These are phyloP conservation scores for Calidris pugnax DNA, from an alignment of 2,113 vertebrate species.

Conservation along the genomic window DNA sequence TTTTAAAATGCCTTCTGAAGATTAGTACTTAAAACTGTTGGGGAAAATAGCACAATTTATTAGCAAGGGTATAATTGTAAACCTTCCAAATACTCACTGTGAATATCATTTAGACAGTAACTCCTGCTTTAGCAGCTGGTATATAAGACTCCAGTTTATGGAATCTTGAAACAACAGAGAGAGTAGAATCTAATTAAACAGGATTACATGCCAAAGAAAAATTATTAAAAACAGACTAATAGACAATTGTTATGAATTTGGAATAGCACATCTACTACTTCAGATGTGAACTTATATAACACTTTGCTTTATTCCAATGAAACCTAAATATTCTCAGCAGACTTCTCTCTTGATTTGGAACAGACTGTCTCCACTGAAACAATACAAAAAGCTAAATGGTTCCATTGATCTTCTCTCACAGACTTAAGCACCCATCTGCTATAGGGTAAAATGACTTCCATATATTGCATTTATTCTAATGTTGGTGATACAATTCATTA, in stretches of 20 bases:
- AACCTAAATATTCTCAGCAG: slow-evolving; percentile 57
- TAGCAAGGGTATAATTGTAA: slow-evolving; percentile 88
- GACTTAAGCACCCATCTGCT: slow-evolving; percentile 61
- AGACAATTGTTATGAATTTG: slow-evolving; percentile 77
- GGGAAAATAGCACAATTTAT: slow-evolving; percentile 85
- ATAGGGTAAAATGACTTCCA: slow-evolving; percentile 46
- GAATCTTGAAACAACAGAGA: slow-evolving; percentile 85
- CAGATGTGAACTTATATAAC: slow-evolving; percentile 55
- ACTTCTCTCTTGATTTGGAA: slow-evolving; percentile 57
- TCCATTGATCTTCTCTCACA: slow-evolving; percentile 59
- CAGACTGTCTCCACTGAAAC: slow-evolving; percentile 60
- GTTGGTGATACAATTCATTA: background rate
- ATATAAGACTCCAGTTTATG: slow-evolving; percentile 82
- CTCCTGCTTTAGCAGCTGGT: slow-evolving; percentile 83
- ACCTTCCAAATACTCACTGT: slow-evolving; percentile 84
- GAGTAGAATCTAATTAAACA: slow-evolving; percentile 85
- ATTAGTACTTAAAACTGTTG: slow-evolving; percentile 84
- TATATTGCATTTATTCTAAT: slow-evolving; percentile 8
- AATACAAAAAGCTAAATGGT: slow-evolving; percentile 53
- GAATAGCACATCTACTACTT: slow-evolving; percentile 67
- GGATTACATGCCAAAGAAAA: slow-evolving; percentile 84
- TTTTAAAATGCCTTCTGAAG: slow-evolving; percentile 85
- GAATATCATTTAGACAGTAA: slow-evolving; percentile 85
- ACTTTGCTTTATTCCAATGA: slow-evolving; percentile 53
- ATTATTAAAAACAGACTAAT: slow-evolving; percentile 85